A percentile compares a stretch with the other conserved stretches of the same genome.
phyloP scores from a whole-genome alignment of 2,888 invertebrate genomes.

The Lepeophtheirus nordmannii region DNA sequence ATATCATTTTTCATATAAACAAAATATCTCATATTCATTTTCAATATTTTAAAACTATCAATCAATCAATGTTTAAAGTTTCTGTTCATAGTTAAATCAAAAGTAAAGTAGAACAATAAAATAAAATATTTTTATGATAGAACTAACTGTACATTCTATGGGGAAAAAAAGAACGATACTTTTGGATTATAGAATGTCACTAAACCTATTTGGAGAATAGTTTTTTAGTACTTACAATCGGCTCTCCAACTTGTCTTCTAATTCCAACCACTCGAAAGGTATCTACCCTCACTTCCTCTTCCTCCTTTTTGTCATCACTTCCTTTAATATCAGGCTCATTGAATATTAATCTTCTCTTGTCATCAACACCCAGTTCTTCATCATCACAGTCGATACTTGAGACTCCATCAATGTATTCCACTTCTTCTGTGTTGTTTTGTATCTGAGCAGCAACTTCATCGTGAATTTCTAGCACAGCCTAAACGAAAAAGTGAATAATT shows the following conservation, averaged over 20 bases:
- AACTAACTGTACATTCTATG: too few species aligned
- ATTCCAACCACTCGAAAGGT: constrained; percentile 20
- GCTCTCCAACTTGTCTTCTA: constrained; percentile 6
- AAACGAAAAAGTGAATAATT: background rate
- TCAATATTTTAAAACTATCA: too few species aligned
- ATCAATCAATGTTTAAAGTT: too few species aligned
- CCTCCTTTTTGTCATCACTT: constrained; percentile 7
- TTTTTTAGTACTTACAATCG: background rate
- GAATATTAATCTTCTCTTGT: background rate
- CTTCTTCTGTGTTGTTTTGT: constrained; percentile 16
- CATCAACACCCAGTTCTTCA: constrained; percentile 2
- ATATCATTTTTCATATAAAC: too few species aligned
- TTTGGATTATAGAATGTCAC: too few species aligned
- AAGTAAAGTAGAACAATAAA: too few species aligned
- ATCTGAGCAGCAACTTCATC: constrained; percentile 23
- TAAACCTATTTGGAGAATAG: too few species aligned
- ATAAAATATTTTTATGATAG: too few species aligned
- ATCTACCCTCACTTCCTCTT: constrained; percentile 15
- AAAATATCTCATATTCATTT: too few species aligned
- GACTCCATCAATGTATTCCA: constrained; percentile 23
- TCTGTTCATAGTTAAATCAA: too few species aligned
- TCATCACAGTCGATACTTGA: constrained; percentile 10
- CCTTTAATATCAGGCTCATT: background rate
- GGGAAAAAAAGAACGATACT: too few species aligned
- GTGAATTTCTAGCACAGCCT: constrained; percentile 20